Conservation (phyloP, 2,113 vertebrate genomes). For the Oncorhynchus masou region DNA sequence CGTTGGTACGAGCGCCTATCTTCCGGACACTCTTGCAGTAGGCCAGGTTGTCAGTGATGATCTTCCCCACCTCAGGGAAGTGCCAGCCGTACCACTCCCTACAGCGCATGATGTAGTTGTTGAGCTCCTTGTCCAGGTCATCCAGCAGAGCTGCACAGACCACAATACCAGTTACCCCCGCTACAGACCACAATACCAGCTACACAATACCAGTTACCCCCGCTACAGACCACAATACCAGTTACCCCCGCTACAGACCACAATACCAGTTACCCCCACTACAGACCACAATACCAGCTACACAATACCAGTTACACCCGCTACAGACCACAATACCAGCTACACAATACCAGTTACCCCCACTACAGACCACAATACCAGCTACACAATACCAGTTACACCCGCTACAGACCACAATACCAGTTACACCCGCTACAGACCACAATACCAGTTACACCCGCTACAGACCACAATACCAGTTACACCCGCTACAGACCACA, state of each 20-base stretch:
- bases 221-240: too few species aligned
- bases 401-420: background rate
- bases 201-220: too few species aligned
- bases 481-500: too few species aligned
- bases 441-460: too few species aligned
- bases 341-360: too few species aligned
- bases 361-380: too few species aligned
- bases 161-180: background rate
- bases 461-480: background rate
- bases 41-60: conserved; percentile 90
- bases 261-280: background rate
- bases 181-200: too few species aligned
- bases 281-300: background rate
- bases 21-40: conserved; percentile 91
- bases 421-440: background rate
- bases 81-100: conserved; percentile 99
- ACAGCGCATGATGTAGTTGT: conserved; percentile 98
- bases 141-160: conserved; percentile 84
- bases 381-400: too few species aligned
- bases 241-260: background rate
- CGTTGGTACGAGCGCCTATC: conserved; percentile 92
- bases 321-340: background rate
- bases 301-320: background rate
- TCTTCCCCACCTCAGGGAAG: conserved; percentile 94
- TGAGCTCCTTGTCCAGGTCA: conserved; percentile 96